Evolutionary conservation across 2,113 vertebrate genomes (phyloP).

Genomic region (Myrmecobius fasciatus): DNA sequence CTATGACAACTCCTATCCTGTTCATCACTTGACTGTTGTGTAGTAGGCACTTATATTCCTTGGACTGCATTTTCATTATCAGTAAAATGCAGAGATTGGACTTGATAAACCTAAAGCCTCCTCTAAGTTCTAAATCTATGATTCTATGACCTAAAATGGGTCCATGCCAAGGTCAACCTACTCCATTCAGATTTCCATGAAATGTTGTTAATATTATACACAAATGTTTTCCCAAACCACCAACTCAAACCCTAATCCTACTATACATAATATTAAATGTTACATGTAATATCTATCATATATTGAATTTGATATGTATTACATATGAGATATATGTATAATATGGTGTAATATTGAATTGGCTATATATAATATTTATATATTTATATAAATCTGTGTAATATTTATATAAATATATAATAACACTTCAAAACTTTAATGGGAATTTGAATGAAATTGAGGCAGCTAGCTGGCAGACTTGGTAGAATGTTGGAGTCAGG

Average conservation of each 20-base stretch:
- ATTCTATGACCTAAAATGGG: not conserved
- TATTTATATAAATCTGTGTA: too few relatives aligned
- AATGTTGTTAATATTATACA: not conserved
- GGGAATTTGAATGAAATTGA: not conserved
- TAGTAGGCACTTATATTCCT: too few relatives aligned
- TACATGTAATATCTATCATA: too few relatives aligned
- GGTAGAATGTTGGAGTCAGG: too few relatives aligned
- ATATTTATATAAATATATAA: not conserved
- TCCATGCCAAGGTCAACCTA: not conserved
- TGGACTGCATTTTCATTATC: not conserved
- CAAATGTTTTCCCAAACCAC: not conserved
- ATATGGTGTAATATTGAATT: too few relatives aligned
- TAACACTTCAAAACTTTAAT: not conserved
- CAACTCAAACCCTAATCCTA: not conserved
- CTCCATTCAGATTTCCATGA: not conserved
- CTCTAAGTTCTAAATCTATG: not conserved
- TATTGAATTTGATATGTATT: too few relatives aligned
- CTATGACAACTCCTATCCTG: too few relatives aligned
- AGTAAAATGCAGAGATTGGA: not conserved
- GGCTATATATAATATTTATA: not conserved
- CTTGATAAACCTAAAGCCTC: not conserved
- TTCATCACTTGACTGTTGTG: too few relatives aligned
- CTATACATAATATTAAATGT: not conserved
- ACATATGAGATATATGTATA: too few relatives aligned
- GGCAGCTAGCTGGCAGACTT: too few relatives aligned